Evolutionary conservation across 2,888 invertebrate species (phyloP).

Genomic region (Hofmannophila pseudospretella): DNA sequence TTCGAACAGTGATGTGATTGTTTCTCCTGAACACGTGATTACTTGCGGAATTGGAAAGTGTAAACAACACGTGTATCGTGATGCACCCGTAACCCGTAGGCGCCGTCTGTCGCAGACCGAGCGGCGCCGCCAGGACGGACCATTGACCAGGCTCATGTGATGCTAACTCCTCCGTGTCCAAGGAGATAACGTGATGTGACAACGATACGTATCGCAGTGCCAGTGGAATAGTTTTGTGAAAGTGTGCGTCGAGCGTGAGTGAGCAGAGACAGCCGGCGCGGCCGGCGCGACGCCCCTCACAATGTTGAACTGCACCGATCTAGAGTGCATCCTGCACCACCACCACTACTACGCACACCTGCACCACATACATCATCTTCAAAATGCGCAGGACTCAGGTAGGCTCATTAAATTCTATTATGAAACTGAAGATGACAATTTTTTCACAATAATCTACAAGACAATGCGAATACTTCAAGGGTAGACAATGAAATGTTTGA

Average conservation of each 20-base stretch:
- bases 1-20: constrained; percentile 46
- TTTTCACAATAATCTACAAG: constrained; percentile 30
- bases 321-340: constrained; percentile 87
- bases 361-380: constrained; percentile 83
- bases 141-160: constrained; percentile 33
- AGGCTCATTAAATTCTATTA: constrained; percentile 21
- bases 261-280: constrained; percentile 46
- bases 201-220: constrained; percentile 62
- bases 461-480: constrained; percentile 43
- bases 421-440: constrained; percentile 5
- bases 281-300: constrained; percentile 52
- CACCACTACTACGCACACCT: constrained; percentile 86
- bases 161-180: constrained; percentile 43
- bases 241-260: constrained; percentile 70
- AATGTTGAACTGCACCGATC: constrained; percentile 88
- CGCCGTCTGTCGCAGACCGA: constrained; percentile 52
- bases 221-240: constrained; percentile 76
- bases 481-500: constrained; percentile 58
- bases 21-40: constrained; percentile 35
- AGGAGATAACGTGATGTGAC: constrained; percentile 75
- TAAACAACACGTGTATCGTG: constrained; percentile 36
- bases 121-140: constrained; percentile 51
- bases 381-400: constrained; percentile 82
- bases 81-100: constrained; percentile 34
- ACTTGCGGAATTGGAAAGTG: constrained; percentile 38